Evolutionary conservation across 2,888 invertebrate genomes (phyloP), one percentile per base, ranked within the genome.

Genomic region (Meiosimyza decipiens): DNA sequence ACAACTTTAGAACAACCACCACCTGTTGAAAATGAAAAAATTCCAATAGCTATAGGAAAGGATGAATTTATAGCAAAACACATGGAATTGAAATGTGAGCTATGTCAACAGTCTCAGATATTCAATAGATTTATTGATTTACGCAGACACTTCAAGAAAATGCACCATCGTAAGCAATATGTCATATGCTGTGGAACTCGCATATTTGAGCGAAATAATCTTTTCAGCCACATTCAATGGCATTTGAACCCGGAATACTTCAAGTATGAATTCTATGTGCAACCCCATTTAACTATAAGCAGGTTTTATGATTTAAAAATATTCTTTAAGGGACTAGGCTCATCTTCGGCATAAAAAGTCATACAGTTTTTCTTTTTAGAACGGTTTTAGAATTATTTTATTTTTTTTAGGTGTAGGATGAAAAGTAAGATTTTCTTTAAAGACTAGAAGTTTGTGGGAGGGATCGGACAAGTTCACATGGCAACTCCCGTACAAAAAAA

Each of bases 241-340:
- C 84, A 84, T 72, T 79, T 82, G 62, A 81, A 84, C 76, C 84
- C 84, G 33, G 82, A 81, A 63, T 79, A 80, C 60, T 84, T 83
- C 52, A 83, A 82, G 84, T 84, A 75, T 75, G 78, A 40, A 40
- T 40, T 9, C 1, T 1, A 66, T 6, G n/a, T 28, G 28, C 28
- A 28, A 28, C 4, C 4, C 28, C 40, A 7, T 16, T 47, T 47
- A 18, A 16, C 5, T 47, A 55, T 1, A 63, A 50, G 16, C 22
- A 15, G 4, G n/a, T 18, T 22, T 6, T 40, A 40, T 28, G 28
- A 28, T 51, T 51, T 22, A 51, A 51, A 18, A n/a, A 13, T 28
- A 28, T 2, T 2, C 22, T 22, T 65, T 50, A n/a, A 7, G 2
- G 9, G 6, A 59, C 3, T 22, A 22, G 22, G 22, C 3, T 22